Evolutionary conservation across 1,140 invertebrate genomes (phyloP).

Genomic region (Cardiocondyla obscurior): DNA sequence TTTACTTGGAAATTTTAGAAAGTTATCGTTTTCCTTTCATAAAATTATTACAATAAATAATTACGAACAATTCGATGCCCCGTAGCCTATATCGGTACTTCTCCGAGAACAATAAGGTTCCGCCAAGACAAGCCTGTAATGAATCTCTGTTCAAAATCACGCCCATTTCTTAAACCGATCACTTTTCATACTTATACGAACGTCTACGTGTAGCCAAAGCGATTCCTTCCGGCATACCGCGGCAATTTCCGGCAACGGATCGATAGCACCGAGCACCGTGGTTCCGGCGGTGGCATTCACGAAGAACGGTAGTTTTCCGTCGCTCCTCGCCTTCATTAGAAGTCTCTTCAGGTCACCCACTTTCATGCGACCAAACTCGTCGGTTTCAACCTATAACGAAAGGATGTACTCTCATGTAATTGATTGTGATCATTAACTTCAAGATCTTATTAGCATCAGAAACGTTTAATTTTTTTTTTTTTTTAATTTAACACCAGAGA

Average conservation of each 20-base stretch:
- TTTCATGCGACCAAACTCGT: constrained; percentile 88
- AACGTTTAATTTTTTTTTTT: too few relatives aligned
- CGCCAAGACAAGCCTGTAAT: constrained; percentile 92
- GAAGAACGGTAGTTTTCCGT: constrained; percentile 86
- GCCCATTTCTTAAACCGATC: neutral
- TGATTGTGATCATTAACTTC: neutral
- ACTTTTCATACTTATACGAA: constrained; percentile 79
- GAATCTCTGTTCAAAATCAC: neutral
- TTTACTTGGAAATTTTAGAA: neutral
- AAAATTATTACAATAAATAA: neutral
- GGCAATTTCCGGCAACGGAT: constrained; percentile 90
- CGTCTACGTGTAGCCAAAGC: constrained; percentile 95
- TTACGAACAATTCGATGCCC: constrained; percentile 88
- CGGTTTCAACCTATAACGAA: constrained; percentile 86
- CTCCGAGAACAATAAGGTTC: constrained; percentile 89
- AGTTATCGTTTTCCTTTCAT: neutral
- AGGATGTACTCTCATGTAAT: neutral
- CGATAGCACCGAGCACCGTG: constrained; percentile 93
- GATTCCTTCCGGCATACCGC: constrained; percentile 86
- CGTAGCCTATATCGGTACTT: constrained; percentile 86
- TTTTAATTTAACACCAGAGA: neutral
- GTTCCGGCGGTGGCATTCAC: constrained; percentile 91
- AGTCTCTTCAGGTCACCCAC: constrained; percentile 84
- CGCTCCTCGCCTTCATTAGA: constrained; percentile 82
- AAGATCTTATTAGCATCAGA: neutral